A percentile compares a stretch with the other conserved stretches of the same genome.
These are phyloP conservation scores for Aegotheles bennettii DNA, from an alignment of 2,113 vertebrate genomes.

Conservation along the genomic window DNA sequence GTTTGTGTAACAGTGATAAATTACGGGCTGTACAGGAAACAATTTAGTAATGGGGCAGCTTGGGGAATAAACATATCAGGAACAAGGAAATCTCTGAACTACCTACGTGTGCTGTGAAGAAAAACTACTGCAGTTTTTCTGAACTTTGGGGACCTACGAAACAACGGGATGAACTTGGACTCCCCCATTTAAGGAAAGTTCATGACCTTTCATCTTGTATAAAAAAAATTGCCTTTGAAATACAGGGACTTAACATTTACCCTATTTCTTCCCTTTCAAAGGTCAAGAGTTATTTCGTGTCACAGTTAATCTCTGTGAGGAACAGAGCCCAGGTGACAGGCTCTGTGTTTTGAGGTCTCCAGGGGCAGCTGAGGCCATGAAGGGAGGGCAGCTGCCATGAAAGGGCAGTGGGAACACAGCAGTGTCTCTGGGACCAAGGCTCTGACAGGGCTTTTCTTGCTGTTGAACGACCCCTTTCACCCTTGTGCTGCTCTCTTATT, in stretches of 20 bases:
- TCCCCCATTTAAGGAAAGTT: neutral
- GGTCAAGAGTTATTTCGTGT: neutral
- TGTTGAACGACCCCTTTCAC: neutral
- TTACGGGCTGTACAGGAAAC: neutral
- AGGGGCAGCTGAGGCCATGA: accelerated
- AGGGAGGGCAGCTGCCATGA: neutral
- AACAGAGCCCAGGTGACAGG: neutral
- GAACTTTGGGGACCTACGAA: neutral
- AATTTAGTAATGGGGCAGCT: neutral
- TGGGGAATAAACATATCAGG: neutral
- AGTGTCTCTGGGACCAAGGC: neutral
- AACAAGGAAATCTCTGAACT: neutral
- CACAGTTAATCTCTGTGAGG: neutral
- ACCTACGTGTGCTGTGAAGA: neutral
- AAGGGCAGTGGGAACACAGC: no score
- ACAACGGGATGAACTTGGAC: neutral
- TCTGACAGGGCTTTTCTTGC: neutral
- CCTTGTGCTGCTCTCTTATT: neutral
- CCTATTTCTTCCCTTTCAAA: neutral
- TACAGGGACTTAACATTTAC: neutral
- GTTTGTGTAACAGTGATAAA: neutral
- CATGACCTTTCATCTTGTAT: neutral
- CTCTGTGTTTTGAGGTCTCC: neutral
- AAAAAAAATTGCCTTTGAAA: neutral
- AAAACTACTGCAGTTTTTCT: accelerated